Base-by-base conservation (phyloP, 2,113 vertebrate species). In the Toxostoma redivivum region DNA sequence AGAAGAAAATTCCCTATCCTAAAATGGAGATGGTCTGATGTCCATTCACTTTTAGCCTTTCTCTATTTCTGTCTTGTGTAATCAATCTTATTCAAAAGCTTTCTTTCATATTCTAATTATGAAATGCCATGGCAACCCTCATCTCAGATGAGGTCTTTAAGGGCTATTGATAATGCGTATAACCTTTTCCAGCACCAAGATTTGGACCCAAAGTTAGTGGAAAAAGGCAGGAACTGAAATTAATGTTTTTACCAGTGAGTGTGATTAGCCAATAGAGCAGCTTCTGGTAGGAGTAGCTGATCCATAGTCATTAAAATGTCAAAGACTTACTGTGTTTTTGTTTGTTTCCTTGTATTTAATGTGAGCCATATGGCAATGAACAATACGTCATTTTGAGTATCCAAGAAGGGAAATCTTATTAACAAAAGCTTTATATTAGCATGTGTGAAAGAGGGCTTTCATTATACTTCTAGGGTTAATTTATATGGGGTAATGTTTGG, bases 311-410 rank as follows among this genome's bases (percentile, higher is more conserved):
- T 96, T 95, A 95, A 97, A 94, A 94, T 91, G 95, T 93, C 95
- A 93, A 72, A 95, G 96, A 61, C 81, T 79, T 69, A 72, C 70
- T 91, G 81, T 95, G 94, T 0, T 92, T 93, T 87, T 96, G 87
- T 97, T 97, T 96, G 93, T 93, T 95, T 92, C 85, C 70, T 76
- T 95, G 85, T 93, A 64, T 90, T 95, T 95, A 96, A 93, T 91
- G 88, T 19, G 31, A 95, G n/a, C 96, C 96, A 96, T 96, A 88
- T 95, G 96, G 94, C 85, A 88, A 76, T 42, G 81, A 95, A 93
- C 85, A 97, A 93, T 96, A 80, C 81, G 94, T 93, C 78, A 76
- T 91, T 96, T 87, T 90, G 70, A 85, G 65, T 91, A 48, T 61
- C 70, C 84, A 92, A 95, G 69, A 81, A 71, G 81, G 37, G 66